These are phyloP conservation scores for Hippocampus barbouri DNA, from an alignment of 2,113 vertebrate species.

Conservation along the genomic window DNA sequence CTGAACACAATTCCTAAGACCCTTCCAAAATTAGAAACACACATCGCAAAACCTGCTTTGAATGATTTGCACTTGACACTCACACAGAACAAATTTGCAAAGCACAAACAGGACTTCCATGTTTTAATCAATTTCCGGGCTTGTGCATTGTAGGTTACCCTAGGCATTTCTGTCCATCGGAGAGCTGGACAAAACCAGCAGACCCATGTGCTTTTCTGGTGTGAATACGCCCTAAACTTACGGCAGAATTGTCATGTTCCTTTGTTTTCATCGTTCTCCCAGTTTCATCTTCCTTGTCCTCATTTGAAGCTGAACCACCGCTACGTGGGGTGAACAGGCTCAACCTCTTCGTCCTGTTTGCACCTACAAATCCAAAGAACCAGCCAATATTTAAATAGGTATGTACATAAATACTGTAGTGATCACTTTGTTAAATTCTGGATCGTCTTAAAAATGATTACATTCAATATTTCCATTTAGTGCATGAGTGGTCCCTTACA, in stretches of 20 bases:
- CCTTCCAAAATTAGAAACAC: neutral
- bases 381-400: neutral
- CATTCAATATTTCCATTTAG: neutral
- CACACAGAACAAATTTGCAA: too few species aligned
- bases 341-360: conserved; percentile 51
- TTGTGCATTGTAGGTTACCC: too few species aligned
- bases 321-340: conserved; percentile 38
- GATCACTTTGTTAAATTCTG: neutral
- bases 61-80: too few species aligned
- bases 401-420: neutral
- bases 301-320: conserved; percentile 11
- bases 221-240: conserved; percentile 26
- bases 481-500: neutral
- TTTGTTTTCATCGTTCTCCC: conserved; percentile 38
- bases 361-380: conserved; percentile 37
- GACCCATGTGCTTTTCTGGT: too few species aligned
- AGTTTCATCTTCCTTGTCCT: conserved; percentile 27
- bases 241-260: conserved; percentile 34
- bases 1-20: neutral
- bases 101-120: too few species aligned
- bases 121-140: too few species aligned
- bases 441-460: neutral
- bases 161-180: too few species aligned
- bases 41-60: neutral
- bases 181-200: too few species aligned